Evolutionary conservation across 2,113 vertebrate genomes (phyloP).

Genomic region (Hippoglossus stenolepis): DNA sequence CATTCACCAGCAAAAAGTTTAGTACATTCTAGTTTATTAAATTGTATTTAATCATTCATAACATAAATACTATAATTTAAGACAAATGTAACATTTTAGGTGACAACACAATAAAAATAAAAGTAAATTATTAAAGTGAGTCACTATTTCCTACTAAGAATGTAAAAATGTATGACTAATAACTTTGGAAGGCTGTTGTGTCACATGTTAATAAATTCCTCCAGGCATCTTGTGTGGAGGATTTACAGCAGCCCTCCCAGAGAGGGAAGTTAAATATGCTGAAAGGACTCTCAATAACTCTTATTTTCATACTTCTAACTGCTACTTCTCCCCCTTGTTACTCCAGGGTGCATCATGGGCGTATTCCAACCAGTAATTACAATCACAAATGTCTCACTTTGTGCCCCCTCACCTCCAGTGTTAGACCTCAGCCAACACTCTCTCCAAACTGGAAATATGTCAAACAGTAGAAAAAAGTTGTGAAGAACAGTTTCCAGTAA

Average conservation of each 20-base stretch:
- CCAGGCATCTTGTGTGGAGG: no score
- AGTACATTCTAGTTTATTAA: no score
- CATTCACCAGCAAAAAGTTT: no score
- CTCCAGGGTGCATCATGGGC: neutral
- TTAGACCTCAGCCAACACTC: neutral
- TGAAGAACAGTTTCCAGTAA: neutral
- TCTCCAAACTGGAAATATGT: constrained; percentile 1
- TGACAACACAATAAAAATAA: no score
- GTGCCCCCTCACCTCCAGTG: neutral
- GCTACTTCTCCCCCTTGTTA: neutral
- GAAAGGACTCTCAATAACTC: neutral
- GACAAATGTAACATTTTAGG: no score
- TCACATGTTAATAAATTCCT: no score
- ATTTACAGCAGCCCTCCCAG: neutral
- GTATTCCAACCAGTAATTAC: neutral
- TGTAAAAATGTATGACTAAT: no score
- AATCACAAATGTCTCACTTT: neutral
- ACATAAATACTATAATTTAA: no score
- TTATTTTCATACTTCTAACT: neutral
- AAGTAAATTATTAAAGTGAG: no score
- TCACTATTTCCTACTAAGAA: no score
- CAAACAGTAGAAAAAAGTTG: neutral
- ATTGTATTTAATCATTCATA: no score
- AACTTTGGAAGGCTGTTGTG: no score
- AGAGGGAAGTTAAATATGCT: neutral